Base-by-base conservation (phyloP, 1,140 invertebrate genomes). In the Papilio aristodemus region DNA sequence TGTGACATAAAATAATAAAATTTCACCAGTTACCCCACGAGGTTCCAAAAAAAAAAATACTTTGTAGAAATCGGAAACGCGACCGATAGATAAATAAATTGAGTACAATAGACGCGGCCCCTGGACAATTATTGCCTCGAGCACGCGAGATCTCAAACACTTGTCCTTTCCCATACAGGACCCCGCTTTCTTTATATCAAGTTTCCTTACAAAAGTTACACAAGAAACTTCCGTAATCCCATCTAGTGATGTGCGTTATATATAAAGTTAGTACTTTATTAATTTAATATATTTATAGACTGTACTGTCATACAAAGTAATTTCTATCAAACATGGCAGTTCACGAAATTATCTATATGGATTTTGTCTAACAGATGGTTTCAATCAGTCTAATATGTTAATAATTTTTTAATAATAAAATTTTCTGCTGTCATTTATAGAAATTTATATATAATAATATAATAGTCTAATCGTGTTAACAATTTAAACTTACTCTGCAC, bases 121-220 rank as follows among this genome's bases (percentile, higher is more conserved):
- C 73, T 71, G 78, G 80, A 79, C 85, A 89, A 89, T 88, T 88
- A 88, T 87, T 78, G 76, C 75, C 11, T 46, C 17, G 69, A 69
- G 75, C 85, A 86, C 86, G 84, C 85, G 76, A 84, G 57, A 62
- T 37, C 3, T 39, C 27, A 13, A 68, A 74, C 84, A 87, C 80
- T 86, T 87, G 86, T 62, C 71, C 41, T 63, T 86, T 89, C 85
- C 84, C 85, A 87, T 86, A 78, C 84, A 86, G 78, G 71, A 68
- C 54, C 46, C 69, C 50, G 50, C 67, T 37, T 71, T 43, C 57
- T 70, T 63, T 63, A 27, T 41, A 63, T 67, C 66, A 67, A 37
- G 68, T 70, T 72, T 76, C 68, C 71, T 68, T 46, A 54, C 54
- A 70, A 19, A 27, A 68, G 36, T 69, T 62, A 14, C 69, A 62